Evolutionary conservation across 2,797 vertebrate species (phyloP).

Genomic region (Moxostoma hubbsi): DNA sequence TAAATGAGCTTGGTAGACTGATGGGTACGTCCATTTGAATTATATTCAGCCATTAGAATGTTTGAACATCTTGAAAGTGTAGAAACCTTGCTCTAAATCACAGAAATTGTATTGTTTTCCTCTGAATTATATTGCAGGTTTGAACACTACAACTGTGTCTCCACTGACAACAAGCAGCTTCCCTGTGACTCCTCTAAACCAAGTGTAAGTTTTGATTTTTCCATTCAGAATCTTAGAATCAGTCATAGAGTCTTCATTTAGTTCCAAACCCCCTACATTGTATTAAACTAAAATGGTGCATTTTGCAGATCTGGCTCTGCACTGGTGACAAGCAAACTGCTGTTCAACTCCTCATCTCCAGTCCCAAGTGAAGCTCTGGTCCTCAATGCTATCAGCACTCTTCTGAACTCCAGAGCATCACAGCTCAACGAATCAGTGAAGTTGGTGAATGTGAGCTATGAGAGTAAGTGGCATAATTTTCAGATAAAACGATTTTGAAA

Average conservation of each 20-base stretch:
- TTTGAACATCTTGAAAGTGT: no score
- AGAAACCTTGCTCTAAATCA: no score
- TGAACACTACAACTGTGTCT: background rate
- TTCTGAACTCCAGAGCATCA: background rate
- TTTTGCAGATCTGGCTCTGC: background rate
- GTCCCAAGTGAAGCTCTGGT: slow-evolving; percentile 16
- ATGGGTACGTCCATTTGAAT: background rate
- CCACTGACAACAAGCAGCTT: background rate
- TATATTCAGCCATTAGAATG: no score
- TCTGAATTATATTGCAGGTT: background rate
- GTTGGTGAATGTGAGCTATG: slow-evolving; percentile 5
- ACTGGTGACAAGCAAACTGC: slow-evolving; percentile 3
- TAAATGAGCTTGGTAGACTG: background rate
- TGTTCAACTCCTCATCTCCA: slow-evolving; percentile 20
- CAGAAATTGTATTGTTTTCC: background rate
- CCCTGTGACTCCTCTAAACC: background rate
- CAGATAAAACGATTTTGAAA: background rate
- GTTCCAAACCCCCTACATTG: background rate
- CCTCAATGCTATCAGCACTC: background rate
- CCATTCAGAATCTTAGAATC: background rate
- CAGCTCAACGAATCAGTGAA: slow-evolving; percentile 13
- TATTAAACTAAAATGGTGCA: background rate
- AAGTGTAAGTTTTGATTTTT: background rate
- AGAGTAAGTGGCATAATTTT: slow-evolving; percentile 2
- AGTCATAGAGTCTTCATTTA: background rate